Percentiles rank a stretch among this genome's conserved stretches.
Conservation (phyloP, 64 coral and sea anemone species). For the Stichodactyla helianthus region DNA sequence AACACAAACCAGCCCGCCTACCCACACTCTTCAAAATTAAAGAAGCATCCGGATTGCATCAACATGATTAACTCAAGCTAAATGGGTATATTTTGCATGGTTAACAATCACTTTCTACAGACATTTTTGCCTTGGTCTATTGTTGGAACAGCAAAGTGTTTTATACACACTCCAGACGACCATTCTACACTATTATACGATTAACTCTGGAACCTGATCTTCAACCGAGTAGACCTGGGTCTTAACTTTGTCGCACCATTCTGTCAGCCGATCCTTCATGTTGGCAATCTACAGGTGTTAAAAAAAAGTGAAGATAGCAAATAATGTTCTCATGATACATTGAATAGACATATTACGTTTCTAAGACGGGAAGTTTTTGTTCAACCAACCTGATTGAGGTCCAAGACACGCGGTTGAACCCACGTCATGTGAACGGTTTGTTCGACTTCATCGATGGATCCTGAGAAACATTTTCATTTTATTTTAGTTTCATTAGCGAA, state of each 20-base stretch:
- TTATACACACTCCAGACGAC: not conserved
- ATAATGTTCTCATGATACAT: no score
- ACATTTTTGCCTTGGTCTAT: not conserved
- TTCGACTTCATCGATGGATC: constrained; percentile 94
- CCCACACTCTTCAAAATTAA: no score
- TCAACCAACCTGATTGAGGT: constrained; percentile 71
- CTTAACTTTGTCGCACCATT: constrained; percentile 98
- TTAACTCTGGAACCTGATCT: constrained; percentile 90
- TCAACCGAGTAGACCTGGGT: constrained; percentile 91
- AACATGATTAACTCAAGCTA: not conserved
- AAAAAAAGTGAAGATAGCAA: not conserved
- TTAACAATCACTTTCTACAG: not conserved
- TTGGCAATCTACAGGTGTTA: constrained; percentile 68
- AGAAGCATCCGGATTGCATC: not conserved
- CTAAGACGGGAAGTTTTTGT: not conserved
- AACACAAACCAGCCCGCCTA: no score
- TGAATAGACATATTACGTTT: not conserved
- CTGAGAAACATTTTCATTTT: constrained; percentile 24
- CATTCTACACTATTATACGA: constrained; percentile 45
- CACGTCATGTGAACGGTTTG: constrained; percentile 93
- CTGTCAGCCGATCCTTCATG: constrained; percentile 89
- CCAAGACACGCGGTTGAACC: constrained; percentile 93
- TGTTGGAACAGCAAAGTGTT: not conserved
- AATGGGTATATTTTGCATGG: not conserved
- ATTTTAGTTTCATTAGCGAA: no score